Evolutionary conservation across 2,797 vertebrate genomes (phyloP).

Genomic region (Simalia tracyae): DNA sequence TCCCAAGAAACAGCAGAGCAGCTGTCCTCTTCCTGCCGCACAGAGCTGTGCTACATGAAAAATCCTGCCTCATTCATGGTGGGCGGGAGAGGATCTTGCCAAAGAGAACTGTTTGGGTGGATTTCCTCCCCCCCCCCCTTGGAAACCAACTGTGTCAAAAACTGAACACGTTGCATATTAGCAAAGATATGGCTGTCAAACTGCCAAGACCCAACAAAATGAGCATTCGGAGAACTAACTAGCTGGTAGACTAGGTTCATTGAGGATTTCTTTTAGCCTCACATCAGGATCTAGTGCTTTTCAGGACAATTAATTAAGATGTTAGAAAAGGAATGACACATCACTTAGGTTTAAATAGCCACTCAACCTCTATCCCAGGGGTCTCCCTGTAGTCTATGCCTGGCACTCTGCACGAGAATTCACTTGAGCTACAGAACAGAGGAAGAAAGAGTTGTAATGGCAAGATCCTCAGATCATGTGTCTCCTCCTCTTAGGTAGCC

Average conservation of each 20-base stretch:
- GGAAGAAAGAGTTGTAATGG: neutral
- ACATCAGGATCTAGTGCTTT: neutral
- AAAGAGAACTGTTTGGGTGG: slow-evolving; percentile 22
- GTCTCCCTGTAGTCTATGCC: neutral
- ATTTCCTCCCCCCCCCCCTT: neutral
- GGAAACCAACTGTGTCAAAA: slow-evolving; percentile 10
- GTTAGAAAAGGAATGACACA: neutral
- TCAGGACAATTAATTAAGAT: neutral
- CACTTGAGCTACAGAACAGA: neutral
- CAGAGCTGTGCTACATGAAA: neutral
- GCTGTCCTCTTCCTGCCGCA: neutral
- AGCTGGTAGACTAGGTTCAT: neutral
- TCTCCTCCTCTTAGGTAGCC: neutral
- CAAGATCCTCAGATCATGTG: neutral
- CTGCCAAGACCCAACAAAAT: neutral
- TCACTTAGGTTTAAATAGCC: too few relatives aligned
- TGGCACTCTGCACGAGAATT: too few relatives aligned
- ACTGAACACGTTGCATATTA: neutral
- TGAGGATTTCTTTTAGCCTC: neutral
- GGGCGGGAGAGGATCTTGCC: slow-evolving; percentile 11
- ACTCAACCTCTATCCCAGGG: neutral
- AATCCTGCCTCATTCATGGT: neutral
- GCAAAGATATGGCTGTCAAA: neutral
- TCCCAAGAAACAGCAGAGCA: neutral
- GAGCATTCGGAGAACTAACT: neutral